phyloP scores from a whole-genome alignment of 2,797 vertebrate species.

The Lemur catta region DNA sequence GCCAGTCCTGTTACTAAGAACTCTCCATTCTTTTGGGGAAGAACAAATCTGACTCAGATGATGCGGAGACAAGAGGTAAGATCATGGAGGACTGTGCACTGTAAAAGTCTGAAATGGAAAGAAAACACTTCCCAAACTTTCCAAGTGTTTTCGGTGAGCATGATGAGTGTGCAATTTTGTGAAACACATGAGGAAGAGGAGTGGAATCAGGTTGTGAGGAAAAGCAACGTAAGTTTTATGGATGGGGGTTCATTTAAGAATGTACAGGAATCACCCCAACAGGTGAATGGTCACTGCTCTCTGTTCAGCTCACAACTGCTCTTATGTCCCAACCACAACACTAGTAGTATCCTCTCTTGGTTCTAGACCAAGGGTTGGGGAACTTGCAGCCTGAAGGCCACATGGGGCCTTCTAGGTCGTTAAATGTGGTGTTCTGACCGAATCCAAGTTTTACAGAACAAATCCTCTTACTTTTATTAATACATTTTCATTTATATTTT shows the following conservation, averaged over 20 bases:
- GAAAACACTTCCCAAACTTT: not conserved
- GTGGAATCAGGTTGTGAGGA: not conserved
- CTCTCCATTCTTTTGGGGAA: not conserved
- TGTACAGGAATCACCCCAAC: not conserved
- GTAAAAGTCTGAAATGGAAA: not conserved
- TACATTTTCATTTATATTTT: not conserved
- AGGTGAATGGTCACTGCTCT: not conserved
- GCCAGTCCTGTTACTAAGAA: not conserved
- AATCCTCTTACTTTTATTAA: not conserved
- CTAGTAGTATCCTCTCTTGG: not conserved
- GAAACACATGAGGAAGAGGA: not conserved
- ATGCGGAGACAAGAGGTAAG: not conserved
- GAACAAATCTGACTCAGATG: not conserved
- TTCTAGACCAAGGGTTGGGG: not conserved
- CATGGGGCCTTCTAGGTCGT: not conserved
- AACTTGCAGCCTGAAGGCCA: not conserved
- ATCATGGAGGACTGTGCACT: not conserved
- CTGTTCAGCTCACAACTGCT: not conserved
- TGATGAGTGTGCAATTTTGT: not conserved
- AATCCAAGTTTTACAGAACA: not conserved
- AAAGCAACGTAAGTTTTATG: not conserved
- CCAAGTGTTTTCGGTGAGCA: not conserved
- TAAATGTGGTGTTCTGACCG: not conserved
- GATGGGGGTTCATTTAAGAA: not conserved
- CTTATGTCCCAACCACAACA: not conserved